These are phyloP conservation scores for Elegia similella DNA, from an alignment of 2,888 invertebrate species.

Conservation along the genomic window DNA sequence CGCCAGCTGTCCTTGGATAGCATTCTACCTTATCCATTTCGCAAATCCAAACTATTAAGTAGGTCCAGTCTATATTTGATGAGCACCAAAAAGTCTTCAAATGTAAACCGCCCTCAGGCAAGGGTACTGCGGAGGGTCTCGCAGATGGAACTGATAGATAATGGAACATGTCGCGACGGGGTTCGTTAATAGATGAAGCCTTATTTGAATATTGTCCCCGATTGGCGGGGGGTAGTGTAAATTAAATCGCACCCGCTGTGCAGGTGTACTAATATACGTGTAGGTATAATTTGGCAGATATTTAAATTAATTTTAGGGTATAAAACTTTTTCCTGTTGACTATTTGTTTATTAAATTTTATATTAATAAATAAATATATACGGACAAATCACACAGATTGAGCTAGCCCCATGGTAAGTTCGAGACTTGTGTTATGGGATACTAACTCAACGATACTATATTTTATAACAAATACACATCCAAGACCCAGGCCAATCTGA, in stretches of 20 bases:
- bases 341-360: neutral
- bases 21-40: neutral
- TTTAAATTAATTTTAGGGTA: slow-evolving; percentile 23
- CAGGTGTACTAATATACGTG: slow-evolving; percentile 42
- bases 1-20: too few species aligned
- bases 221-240: slow-evolving; percentile 70
- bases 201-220: slow-evolving; percentile 78
- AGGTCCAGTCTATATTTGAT: neutral
- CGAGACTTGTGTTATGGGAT: too few species aligned
- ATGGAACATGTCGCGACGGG: slow-evolving; percentile 71
- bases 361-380: too few species aligned
- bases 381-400: too few species aligned
- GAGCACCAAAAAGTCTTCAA: slow-evolving; percentile 10
- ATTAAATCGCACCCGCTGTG: slow-evolving; percentile 69
- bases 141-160: slow-evolving; percentile 71
- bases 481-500: too few species aligned
- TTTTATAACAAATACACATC: too few species aligned
- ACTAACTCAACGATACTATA: too few species aligned
- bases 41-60: neutral
- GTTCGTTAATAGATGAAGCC: slow-evolving; percentile 76
- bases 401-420: too few species aligned
- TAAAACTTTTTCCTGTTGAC: neutral
- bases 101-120: slow-evolving; percentile 24
- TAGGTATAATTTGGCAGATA: slow-evolving; percentile 18
- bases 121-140: slow-evolving; percentile 51